Evolutionary conservation across 2,888 invertebrate species (phyloP).

Genomic region (Prionchulus punctatus): DNA sequence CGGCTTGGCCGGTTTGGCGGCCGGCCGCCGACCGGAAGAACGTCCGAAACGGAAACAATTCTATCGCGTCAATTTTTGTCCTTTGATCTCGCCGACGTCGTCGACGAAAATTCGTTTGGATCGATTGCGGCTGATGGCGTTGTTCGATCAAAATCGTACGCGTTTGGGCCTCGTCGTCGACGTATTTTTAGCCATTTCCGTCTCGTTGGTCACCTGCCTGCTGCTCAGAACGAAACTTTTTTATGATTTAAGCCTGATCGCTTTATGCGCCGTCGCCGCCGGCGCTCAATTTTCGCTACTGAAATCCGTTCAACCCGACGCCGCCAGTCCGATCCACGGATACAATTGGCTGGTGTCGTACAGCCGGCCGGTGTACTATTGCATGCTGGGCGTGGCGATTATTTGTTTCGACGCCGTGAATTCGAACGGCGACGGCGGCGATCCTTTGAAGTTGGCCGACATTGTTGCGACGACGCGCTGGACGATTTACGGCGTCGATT

Average conservation of each 20-base stretch:
- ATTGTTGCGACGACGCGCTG: not conserved
- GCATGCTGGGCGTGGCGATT: constrained; percentile 49
- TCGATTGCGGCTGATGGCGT: constrained; percentile 68
- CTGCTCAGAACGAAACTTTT: constrained; percentile 48
- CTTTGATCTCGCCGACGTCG: not conserved
- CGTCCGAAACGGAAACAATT: not conserved
- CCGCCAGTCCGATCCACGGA: constrained; percentile 84
- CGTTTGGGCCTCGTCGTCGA: constrained; percentile 62
- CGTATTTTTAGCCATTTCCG: constrained; percentile 61
- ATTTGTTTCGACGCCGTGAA: constrained; percentile 30
- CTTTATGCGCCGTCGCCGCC: constrained; percentile 93
- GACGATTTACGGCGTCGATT: not conserved
- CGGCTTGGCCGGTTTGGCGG: not conserved
- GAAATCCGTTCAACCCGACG: constrained; percentile 88
- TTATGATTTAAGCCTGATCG: constrained; percentile 73
- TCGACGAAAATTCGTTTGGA: constrained; percentile 57
- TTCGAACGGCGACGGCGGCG: not conserved
- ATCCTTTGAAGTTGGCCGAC: not conserved
- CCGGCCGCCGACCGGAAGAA: not conserved
- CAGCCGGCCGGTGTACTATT: constrained; percentile 71
- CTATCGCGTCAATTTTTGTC: not conserved
- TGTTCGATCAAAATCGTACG: constrained; percentile 74
- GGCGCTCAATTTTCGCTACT: constrained; percentile 59
- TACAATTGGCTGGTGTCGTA: constrained; percentile 38
- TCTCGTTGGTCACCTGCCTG: constrained; percentile 49